Evolutionary conservation across 2,113 vertebrate species (phyloP).

Genomic region (Tragelaphus imberbis): DNA sequence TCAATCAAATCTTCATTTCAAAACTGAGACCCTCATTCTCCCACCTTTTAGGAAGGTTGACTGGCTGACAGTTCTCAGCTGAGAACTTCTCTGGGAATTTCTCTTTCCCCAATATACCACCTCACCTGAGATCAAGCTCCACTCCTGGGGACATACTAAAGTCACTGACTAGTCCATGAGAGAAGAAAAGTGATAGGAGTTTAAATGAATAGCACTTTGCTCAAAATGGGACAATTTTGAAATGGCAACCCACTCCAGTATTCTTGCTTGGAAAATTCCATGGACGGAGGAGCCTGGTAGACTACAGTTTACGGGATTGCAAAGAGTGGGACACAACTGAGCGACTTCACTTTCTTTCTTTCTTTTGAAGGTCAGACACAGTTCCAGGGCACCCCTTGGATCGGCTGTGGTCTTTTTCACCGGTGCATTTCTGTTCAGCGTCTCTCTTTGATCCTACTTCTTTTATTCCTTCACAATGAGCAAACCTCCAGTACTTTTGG

Average conservation of each 20-base stretch:
- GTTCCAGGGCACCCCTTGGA: no score
- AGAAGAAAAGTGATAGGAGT: neutral
- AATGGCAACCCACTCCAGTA: neutral
- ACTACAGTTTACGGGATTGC: neutral
- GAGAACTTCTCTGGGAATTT: neutral
- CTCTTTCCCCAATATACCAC: neutral
- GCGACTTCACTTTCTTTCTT: neutral
- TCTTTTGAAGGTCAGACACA: neutral
- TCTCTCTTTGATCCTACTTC: neutral
- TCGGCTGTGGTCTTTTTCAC: neutral
- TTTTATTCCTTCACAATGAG: neutral
- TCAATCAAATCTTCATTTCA: neutral
- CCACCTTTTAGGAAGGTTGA: neutral
- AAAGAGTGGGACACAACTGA: accelerated
- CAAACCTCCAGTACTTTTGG: neutral
- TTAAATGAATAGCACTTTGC: neutral
- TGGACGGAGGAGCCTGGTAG: neutral
- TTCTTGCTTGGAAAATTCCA: neutral
- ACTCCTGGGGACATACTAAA: neutral
- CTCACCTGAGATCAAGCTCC: neutral
- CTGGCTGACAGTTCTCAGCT: neutral
- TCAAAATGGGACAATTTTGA: neutral
- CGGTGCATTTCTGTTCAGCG: neutral
- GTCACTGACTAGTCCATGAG: neutral
- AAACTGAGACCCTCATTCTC: neutral